phyloP scores from a whole-genome alignment of 2,113 vertebrate species.

The Sphaerodactylus townsendi region DNA sequence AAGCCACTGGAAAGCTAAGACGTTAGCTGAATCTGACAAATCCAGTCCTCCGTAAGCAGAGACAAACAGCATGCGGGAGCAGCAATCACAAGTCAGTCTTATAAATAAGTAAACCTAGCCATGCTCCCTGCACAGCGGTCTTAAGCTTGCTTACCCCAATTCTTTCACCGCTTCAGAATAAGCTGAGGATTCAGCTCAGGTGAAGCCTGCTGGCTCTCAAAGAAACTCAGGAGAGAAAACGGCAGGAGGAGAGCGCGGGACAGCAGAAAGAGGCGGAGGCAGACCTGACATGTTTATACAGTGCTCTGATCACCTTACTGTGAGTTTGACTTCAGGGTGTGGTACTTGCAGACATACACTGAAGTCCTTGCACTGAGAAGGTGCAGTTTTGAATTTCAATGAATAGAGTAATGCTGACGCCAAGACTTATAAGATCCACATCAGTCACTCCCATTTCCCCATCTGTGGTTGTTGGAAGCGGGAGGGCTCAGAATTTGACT shows the following conservation, averaged over 20 bases:
- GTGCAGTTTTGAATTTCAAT: background rate
- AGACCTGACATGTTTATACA: slow-evolving; percentile 69
- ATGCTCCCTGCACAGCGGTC: background rate
- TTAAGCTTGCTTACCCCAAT: slow-evolving; percentile 41
- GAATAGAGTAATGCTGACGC: background rate
- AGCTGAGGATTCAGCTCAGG: slow-evolving; percentile 8
- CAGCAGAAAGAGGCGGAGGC: slow-evolving; percentile 61
- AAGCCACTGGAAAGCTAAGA: slow-evolving; percentile 44
- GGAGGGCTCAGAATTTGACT: background rate
- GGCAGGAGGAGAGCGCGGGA: slow-evolving; percentile 43
- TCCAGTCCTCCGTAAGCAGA: slow-evolving; percentile 45
- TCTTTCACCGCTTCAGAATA: slow-evolving; percentile 32
- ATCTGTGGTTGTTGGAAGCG: slow-evolving; percentile 20
- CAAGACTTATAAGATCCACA: background rate
- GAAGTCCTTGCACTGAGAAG: background rate
- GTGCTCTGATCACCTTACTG: slow-evolving; percentile 69
- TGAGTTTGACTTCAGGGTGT: slow-evolving; percentile 81
- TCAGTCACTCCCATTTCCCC: background rate
- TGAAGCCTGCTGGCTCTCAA: background rate
- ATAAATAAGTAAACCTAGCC: background rate
- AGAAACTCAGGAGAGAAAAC: slow-evolving; percentile 16
- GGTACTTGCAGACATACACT: slow-evolving; percentile 70
- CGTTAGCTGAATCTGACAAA: slow-evolving; percentile 57
- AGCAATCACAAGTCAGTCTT: background rate
- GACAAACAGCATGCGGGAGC: background rate